These are phyloP conservation scores for Neomicropteryx cornuta DNA, from an alignment of 1,140 invertebrate genomes.

Conservation along the genomic window DNA sequence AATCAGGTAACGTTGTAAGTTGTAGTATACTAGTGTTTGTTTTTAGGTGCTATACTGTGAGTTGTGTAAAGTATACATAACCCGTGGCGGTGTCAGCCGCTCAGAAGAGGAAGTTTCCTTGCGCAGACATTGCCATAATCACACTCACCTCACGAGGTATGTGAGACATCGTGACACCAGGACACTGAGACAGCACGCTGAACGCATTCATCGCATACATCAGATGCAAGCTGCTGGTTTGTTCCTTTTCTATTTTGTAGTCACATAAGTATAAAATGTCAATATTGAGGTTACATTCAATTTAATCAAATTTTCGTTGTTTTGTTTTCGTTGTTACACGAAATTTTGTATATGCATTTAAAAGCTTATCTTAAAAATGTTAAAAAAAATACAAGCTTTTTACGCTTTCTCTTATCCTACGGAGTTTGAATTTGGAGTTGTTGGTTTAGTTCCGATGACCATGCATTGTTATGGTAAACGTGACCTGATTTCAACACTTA, in stretches of 20 bases:
- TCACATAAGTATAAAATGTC: neutral
- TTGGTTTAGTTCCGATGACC: too few relatives aligned
- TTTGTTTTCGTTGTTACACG: neutral
- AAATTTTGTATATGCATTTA: too few relatives aligned
- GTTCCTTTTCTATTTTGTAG: neutral
- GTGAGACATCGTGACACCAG: slow-evolving; percentile 62
- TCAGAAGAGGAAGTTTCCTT: slow-evolving; percentile 47
- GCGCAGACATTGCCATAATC: slow-evolving; percentile 56
- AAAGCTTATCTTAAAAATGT: too few relatives aligned
- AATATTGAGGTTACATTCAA: slow-evolving; percentile 6
- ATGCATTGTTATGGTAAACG: too few relatives aligned
- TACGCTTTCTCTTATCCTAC: too few relatives aligned
- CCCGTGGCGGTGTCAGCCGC: slow-evolving; percentile 38
- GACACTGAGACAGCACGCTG: slow-evolving; percentile 51
- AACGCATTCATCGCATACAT: slow-evolving; percentile 51
- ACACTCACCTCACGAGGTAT: slow-evolving; percentile 59
- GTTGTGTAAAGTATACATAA: slow-evolving; percentile 60
- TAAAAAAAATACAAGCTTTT: neutral
- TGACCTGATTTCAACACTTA: too few relatives aligned
- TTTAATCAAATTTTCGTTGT: neutral
- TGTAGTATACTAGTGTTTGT: slow-evolving; percentile 2
- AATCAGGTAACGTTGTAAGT: too few relatives aligned
- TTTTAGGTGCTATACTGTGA: slow-evolving; percentile 51
- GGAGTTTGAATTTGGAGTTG: too few relatives aligned
- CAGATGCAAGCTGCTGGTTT: slow-evolving; percentile 24